These are phyloP conservation scores for Ichneumoninae sp. DNA, from an alignment of 2,888 invertebrate species.

Conservation along the genomic window DNA sequence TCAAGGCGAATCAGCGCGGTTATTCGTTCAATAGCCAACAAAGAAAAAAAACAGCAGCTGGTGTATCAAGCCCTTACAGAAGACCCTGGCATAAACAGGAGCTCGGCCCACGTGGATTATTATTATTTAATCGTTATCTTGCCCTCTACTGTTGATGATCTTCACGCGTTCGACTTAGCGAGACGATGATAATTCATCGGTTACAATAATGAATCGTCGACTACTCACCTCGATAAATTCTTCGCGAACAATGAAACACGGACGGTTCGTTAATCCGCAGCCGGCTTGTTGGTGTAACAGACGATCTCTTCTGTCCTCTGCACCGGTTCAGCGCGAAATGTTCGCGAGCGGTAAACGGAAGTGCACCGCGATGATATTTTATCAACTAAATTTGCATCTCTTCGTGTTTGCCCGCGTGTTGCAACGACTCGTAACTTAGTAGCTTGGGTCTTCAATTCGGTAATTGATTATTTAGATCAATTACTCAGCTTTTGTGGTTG, in stretches of 20 bases:
- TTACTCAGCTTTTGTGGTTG: background rate
- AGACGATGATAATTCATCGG: background rate
- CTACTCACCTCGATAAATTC: conserved; percentile 39
- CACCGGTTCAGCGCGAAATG: conserved; percentile 54
- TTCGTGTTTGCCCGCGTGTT: background rate
- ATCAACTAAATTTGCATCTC: background rate
- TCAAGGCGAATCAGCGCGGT: background rate
- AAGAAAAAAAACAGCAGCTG: background rate
- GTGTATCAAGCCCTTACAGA: conserved; percentile 7
- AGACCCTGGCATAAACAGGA: conserved; percentile 26
- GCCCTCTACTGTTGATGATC: background rate
- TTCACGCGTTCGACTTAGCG: background rate
- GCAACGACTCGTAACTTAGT: background rate
- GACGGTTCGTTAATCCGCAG: background rate
- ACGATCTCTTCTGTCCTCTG: background rate
- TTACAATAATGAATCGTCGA: background rate
- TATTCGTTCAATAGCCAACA: background rate
- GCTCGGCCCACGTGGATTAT: conserved; percentile 58
- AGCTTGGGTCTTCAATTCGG: background rate
- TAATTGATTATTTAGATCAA: background rate
- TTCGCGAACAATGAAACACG: conserved; percentile 19
- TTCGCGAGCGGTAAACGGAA: conserved; percentile 59
- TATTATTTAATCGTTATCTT: background rate
- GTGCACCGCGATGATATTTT: conserved; percentile 15
- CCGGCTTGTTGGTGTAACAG: conserved; percentile 48